These are phyloP conservation scores for Pitangus sulphuratus DNA, from an alignment of 2,797 vertebrate species.

Conservation along the genomic window DNA sequence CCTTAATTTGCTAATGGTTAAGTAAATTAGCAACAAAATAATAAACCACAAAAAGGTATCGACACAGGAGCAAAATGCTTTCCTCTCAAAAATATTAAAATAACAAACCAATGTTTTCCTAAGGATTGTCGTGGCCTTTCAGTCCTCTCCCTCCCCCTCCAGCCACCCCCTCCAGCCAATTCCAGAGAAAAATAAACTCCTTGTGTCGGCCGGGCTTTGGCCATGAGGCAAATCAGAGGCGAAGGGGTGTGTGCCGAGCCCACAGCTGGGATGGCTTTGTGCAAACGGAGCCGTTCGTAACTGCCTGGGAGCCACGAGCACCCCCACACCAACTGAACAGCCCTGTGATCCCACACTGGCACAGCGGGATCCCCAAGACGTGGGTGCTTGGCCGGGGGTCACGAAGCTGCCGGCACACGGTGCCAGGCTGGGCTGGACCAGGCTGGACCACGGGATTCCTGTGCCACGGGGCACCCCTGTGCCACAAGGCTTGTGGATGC, in stretches of 20 bases:
- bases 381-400: fast-evolving
- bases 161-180: neutral
- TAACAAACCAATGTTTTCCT: slow-evolving; percentile 19
- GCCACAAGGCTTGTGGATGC: neutral
- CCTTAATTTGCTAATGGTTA: slow-evolving; percentile 76
- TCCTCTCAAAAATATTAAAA: slow-evolving; percentile 60
- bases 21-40: slow-evolving; percentile 79
- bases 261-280: slow-evolving; percentile 26
- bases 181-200: slow-evolving; percentile 19
- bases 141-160: neutral
- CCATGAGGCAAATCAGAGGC: neutral
- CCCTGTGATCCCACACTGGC: fast-evolving
- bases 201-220: slow-evolving; percentile 1
- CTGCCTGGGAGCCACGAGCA: slow-evolving; percentile 1
- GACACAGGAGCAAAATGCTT: slow-evolving; percentile 63
- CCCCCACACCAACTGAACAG: neutral
- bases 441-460: neutral
- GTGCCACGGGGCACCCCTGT: neutral
- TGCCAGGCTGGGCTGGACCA: neutral
- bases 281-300: slow-evolving; percentile 5
- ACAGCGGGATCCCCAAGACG: fast-evolving
- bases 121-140: neutral
- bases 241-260: neutral
- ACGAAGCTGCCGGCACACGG: fast-evolving
- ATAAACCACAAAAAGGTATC: slow-evolving; percentile 73